A percentile compares a stretch with the other conserved stretches of the same genome.
These are phyloP conservation scores for Machaerirhynchus nigripectus DNA, from an alignment of 2,113 vertebrate genomes.

Conservation along the genomic window DNA sequence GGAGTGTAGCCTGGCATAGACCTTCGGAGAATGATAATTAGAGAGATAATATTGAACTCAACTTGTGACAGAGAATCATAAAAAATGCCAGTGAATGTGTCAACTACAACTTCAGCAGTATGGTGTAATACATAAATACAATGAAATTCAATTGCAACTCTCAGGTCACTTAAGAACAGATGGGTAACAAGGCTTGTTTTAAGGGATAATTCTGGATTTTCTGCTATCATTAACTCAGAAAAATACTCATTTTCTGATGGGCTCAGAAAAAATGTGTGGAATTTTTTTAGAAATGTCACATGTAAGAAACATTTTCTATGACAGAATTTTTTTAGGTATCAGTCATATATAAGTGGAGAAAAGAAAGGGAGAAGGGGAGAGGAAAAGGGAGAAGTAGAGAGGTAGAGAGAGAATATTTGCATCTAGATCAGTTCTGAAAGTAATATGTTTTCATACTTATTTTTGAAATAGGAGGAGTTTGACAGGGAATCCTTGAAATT, in stretches of 20 bases:
- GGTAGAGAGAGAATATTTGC: not conserved
- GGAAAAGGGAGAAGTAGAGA: not conserved
- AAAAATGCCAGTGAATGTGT: not conserved
- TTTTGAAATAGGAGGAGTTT: not conserved
- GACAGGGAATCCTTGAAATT: not conserved
- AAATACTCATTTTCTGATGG: not conserved
- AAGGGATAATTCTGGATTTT: not conserved
- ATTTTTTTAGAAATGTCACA: not conserved
- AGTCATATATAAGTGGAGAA: not conserved
- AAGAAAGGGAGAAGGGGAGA: not conserved
- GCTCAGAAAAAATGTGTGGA: not conserved
- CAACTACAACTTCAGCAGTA: not conserved
- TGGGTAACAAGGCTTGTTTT: not conserved
- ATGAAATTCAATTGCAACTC: not conserved
- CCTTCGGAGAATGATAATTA: not conserved
- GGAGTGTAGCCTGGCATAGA: not conserved
- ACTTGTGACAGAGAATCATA: not conserved
- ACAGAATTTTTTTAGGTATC: not conserved
- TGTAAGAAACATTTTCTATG: not conserved
- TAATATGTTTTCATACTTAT: not conserved
- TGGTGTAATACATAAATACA: accelerated
- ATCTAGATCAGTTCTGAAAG: not conserved
- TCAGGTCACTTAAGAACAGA: not conserved
- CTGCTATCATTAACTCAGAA: not conserved
- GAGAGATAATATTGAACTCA: not conserved